Percentiles rank a stretch among this genome's conserved stretches.
phyloP scores from a whole-genome alignment of 2,888 invertebrate species.

The Lucinisca nassula region DNA sequence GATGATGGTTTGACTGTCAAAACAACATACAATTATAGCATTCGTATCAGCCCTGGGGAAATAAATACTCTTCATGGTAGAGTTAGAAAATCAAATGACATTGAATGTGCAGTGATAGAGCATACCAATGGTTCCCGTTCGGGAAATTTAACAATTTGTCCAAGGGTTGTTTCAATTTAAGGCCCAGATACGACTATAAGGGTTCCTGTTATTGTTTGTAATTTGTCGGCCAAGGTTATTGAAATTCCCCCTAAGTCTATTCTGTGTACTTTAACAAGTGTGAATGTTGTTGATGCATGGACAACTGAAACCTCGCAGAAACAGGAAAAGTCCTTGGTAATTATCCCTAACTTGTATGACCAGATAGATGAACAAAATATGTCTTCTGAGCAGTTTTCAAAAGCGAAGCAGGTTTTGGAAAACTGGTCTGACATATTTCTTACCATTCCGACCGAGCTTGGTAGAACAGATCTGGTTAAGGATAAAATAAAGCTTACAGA shows the following conservation, averaged over 20 bases:
- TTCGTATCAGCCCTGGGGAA: constrained; percentile 20
- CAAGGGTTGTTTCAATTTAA: constrained; percentile 29
- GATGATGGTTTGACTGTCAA: constrained; percentile 8
- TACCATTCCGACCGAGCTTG: too few relatives aligned
- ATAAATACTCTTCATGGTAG: constrained; percentile 5
- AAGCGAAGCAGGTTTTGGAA: too few relatives aligned
- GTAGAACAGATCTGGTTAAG: too few relatives aligned
- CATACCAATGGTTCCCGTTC: not conserved
- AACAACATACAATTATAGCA: not conserved
- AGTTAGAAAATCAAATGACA: not conserved
- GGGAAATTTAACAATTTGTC: not conserved
- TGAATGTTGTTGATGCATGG: not conserved
- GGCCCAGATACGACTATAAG: constrained; percentile 12
- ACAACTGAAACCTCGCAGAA: not conserved
- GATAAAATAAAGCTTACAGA: too few relatives aligned
- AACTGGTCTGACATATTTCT: too few relatives aligned
- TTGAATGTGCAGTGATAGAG: constrained; percentile 26
- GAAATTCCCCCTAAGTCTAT: constrained; percentile 11
- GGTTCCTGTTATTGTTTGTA: constrained; percentile 21
- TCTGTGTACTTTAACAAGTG: constrained; percentile 1
- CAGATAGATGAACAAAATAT: too few relatives aligned
- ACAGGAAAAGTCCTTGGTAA: not conserved
- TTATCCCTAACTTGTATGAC: too few relatives aligned
- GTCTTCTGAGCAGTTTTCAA: too few relatives aligned
- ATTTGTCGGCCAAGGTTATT: constrained; percentile 20